These are phyloP conservation scores for Rafetus swinhoei DNA, from an alignment of 2,113 vertebrate genomes.

Conservation along the genomic window DNA sequence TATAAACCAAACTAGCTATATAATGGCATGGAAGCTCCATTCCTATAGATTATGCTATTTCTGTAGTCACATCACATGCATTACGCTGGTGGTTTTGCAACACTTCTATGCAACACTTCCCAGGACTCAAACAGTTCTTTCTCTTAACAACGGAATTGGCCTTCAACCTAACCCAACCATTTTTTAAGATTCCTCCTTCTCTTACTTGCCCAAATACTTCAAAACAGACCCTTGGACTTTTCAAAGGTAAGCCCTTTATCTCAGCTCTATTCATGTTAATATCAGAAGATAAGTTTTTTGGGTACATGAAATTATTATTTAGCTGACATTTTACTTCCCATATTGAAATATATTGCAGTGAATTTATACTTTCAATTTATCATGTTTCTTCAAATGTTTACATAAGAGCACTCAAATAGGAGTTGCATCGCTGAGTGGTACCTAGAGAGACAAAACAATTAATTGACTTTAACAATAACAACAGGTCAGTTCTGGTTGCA, in stretches of 20 bases:
- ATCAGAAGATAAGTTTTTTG: neutral
- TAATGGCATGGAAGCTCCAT: neutral
- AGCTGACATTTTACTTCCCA: neutral
- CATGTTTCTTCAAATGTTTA: neutral
- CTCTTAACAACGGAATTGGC: neutral
- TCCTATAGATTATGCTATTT: neutral
- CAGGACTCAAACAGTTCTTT: neutral
- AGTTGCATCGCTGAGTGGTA: neutral
- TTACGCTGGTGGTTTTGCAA: neutral
- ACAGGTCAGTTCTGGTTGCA: neutral
- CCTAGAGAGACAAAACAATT: neutral
- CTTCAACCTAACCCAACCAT: neutral
- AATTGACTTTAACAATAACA: neutral
- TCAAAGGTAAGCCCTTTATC: neutral
- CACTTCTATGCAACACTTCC: neutral
- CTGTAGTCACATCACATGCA: neutral
- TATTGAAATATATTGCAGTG: neutral
- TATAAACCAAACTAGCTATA: neutral
- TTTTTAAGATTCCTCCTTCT: neutral
- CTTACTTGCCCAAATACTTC: neutral
- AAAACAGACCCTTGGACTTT: neutral
- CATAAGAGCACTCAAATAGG: neutral
- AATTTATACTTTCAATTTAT: neutral
- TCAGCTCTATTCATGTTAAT: neutral
- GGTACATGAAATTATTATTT: neutral